Percentiles rank a stretch among this genome's conserved stretches.
Evolutionary conservation across 2,888 invertebrate genomes (phyloP).

Genomic region (Dryadula phaetusa): DNA sequence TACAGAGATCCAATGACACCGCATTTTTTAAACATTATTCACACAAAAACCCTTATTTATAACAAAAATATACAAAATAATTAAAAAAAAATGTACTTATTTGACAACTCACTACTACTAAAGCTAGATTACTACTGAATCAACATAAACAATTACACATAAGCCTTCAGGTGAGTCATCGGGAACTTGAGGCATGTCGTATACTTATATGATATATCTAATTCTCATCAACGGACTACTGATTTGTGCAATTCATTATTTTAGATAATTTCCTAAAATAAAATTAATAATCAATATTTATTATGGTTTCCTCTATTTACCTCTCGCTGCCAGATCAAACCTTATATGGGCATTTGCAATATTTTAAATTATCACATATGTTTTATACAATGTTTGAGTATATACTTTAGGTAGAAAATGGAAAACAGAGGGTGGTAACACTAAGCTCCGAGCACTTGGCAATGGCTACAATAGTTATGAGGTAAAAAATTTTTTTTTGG

Average conservation of each 20-base stretch:
- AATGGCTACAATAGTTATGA: no score
- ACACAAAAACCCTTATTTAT: background rate
- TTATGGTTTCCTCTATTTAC: background rate
- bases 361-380: background rate
- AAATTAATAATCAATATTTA: slow-evolving; percentile 7
- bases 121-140: slow-evolving; percentile 9
- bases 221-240: slow-evolving; percentile 17
- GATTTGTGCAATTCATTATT: slow-evolving; percentile 28
- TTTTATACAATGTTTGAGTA: background rate
- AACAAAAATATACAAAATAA: background rate
- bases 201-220: slow-evolving; percentile 27
- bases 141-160: slow-evolving; percentile 6
- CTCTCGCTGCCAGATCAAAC: background rate
- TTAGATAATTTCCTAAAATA: background rate
- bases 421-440: background rate
- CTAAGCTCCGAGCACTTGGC: no score
- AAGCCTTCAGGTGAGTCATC: slow-evolving; percentile 28
- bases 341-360: slow-evolving; percentile 10
- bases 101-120: background rate
- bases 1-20: slow-evolving; percentile 17
- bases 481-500: no score
- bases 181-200: slow-evolving; percentile 19
- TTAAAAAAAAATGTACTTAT: background rate
- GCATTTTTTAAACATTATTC: slow-evolving; percentile 4
- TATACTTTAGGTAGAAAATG: no score